Percentiles rank a stretch among this genome's conserved stretches.
phyloP scores from a whole-genome alignment of 2,113 vertebrate genomes.

The Clupea harengus region DNA sequence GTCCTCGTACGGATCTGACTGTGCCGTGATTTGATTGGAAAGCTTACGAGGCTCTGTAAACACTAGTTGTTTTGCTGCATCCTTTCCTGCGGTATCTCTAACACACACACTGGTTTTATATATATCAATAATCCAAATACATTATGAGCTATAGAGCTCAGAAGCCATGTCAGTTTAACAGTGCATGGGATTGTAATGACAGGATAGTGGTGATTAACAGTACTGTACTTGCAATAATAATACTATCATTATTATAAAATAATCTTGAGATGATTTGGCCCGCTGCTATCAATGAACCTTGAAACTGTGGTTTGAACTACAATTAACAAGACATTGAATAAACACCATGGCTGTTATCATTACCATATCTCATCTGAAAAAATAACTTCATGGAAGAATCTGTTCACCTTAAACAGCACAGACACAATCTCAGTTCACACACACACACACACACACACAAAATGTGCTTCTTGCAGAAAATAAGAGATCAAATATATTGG shows the following conservation, averaged over 20 bases:
- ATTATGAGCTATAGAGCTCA: not conserved
- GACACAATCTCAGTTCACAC: not conserved
- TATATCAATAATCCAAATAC: not conserved
- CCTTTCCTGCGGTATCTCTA: conserved; percentile 28
- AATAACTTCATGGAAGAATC: not conserved
- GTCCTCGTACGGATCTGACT: not conserved
- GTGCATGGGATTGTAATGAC: not conserved
- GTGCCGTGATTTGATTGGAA: conserved; percentile 35
- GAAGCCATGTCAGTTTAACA: not conserved
- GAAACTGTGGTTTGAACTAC: conserved; percentile 6
- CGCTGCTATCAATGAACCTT: conserved; percentile 8
- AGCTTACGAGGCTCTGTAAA: conserved; percentile 68
- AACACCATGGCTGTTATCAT: conserved; percentile 3
- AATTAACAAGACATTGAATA: conserved; percentile 5
- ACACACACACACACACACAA: not conserved
- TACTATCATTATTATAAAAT: not conserved
- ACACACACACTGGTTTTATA: not conserved
- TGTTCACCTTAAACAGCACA: not conserved
- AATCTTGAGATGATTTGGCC: not conserved
- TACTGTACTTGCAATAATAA: not conserved
- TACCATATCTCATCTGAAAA: not conserved
- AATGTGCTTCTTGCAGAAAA: not conserved
- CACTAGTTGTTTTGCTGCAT: conserved; percentile 61
- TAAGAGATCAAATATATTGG: conserved; percentile 12
- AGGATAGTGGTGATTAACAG: not conserved